Evolutionary conservation across 2,797 vertebrate genomes (phyloP).

Genomic region (Danio aesculapii): DNA sequence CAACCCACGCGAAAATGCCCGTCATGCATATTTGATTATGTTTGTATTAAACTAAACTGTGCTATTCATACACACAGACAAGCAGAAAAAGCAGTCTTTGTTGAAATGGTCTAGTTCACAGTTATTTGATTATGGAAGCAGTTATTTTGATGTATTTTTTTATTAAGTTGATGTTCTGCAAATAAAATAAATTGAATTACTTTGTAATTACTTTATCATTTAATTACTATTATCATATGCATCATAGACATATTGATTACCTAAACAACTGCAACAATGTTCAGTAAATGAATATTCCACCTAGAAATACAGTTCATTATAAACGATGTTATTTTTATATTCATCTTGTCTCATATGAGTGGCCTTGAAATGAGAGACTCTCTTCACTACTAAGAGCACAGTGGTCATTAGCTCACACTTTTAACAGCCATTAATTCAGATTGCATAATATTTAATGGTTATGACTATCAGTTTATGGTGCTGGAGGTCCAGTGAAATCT

Average conservation of each 20-base stretch:
- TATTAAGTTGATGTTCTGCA: too few relatives aligned
- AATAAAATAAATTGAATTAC: too few relatives aligned
- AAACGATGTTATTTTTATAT: not conserved
- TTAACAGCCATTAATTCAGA: not conserved
- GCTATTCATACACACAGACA: too few relatives aligned
- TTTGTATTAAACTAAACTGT: too few relatives aligned
- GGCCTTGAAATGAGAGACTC: not conserved
- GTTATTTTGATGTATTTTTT: too few relatives aligned
- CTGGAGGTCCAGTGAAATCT: constrained; percentile 59
- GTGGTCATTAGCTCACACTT: not conserved
- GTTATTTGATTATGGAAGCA: too few relatives aligned
- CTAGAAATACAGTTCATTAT: not conserved
- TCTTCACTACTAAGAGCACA: not conserved
- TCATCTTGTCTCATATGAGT: not conserved
- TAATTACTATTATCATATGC: too few relatives aligned
- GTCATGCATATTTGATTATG: too few relatives aligned
- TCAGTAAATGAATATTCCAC: not conserved
- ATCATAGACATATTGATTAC: not conserved
- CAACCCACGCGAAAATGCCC: too few relatives aligned
- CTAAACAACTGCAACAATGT: not conserved
- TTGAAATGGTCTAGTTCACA: too few relatives aligned
- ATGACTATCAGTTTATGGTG: constrained; percentile 35
- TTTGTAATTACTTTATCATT: too few relatives aligned
- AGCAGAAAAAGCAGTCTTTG: too few relatives aligned
- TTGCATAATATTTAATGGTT: constrained; percentile 30